phyloP scores from a whole-genome alignment of 2,888 invertebrate genomes.

The Poecilobothrus nobilitatus region DNA sequence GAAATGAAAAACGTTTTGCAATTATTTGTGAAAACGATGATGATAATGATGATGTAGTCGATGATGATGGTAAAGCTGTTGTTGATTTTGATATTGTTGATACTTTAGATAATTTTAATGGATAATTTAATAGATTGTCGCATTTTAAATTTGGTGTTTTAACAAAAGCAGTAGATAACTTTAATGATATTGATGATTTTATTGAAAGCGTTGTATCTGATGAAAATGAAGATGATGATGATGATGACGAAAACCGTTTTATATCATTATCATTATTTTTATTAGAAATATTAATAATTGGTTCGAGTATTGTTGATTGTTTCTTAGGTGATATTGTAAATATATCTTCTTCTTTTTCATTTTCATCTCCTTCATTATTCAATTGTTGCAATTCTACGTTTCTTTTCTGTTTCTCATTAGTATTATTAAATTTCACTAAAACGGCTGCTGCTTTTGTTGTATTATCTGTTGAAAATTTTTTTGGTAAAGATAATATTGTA shows the following conservation, averaged over 20 bases:
- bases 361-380: not conserved
- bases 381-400: not conserved
- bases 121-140: too few relatives aligned
- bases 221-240: too few relatives aligned
- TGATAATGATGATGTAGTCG: conserved; percentile 11
- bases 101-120: conserved; percentile 12
- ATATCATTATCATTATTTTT: not conserved
- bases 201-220: too few relatives aligned
- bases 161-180: too few relatives aligned
- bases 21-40: conserved; percentile 7
- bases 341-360: not conserved
- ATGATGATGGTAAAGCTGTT: conserved; percentile 15
- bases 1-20: conserved; percentile 22
- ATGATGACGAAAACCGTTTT: not conserved
- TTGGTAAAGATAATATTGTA: not conserved
- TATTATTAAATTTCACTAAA: not conserved
- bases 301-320: not conserved
- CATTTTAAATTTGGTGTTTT: too few relatives aligned
- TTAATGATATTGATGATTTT: too few relatives aligned
- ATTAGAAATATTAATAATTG: not conserved
- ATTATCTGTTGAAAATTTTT: not conserved
- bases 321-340: not conserved
- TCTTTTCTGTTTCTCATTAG: not conserved
- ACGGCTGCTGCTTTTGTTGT: not conserved
- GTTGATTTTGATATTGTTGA: conserved; percentile 20